A percentile compares a stretch with the other conserved stretches of the same genome.
These are phyloP conservation scores for Hydropsyche betteni DNA, from an alignment of 2,888 invertebrate species.

Conservation along the genomic window DNA sequence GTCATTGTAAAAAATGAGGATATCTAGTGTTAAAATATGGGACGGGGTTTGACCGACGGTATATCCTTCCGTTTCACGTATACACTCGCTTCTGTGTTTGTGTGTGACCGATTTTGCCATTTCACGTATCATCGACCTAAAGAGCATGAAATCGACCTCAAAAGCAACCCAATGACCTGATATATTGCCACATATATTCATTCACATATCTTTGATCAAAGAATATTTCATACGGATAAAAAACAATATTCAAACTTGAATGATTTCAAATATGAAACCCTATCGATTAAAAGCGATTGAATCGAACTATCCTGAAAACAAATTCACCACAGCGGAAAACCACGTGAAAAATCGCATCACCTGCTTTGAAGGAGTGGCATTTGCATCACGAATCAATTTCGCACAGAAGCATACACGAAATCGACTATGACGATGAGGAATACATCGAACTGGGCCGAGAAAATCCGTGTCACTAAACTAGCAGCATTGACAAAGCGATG, in stretches of 20 bases:
- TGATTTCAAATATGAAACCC: no score
- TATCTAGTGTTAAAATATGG: conserved; percentile 15
- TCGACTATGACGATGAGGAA: conserved; percentile 21
- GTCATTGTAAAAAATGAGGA: conserved; percentile 27
- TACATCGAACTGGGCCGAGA: conserved; percentile 21
- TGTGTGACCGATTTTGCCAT: conserved; percentile 30
- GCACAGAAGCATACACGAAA: conserved; percentile 18
- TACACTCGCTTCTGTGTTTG: no score
- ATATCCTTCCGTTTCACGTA: conserved; percentile 22
- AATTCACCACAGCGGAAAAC: no score
- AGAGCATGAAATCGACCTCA: conserved; percentile 28
- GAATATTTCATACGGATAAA: no score
- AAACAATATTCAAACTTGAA: no score
- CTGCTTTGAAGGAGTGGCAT: not conserved
- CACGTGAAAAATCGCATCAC: no score
- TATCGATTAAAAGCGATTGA: no score
- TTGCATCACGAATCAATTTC: conserved; percentile 23
- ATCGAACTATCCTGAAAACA: no score
- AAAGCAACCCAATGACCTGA: conserved; percentile 26
- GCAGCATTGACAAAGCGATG: no score
- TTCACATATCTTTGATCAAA: not conserved
- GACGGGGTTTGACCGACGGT: conserved; percentile 22
- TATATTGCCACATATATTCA: not conserved
- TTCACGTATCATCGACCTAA: conserved; percentile 25
- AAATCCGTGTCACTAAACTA: conserved; percentile 48